Evolutionary conservation across 2,113 vertebrate genomes (phyloP), one percentile per base, ranked within the genome.

Genomic region (Electrona antarctica): DNA sequence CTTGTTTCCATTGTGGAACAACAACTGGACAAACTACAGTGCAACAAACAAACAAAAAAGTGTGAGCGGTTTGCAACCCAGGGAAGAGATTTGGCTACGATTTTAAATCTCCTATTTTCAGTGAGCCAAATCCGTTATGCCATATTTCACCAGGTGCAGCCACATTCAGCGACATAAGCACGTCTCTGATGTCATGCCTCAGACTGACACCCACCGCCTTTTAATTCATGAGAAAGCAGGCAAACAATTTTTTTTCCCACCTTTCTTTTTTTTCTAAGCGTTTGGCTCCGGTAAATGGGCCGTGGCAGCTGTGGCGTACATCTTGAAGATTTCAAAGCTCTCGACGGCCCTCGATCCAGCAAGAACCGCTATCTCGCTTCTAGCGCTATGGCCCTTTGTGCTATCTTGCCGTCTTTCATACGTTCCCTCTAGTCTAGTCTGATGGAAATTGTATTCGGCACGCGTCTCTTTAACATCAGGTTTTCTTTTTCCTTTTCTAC

Each of bases 251-350:
- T 1, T 12, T 41, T 41, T 21, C 2, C 21, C 21, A n/a, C 21
- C 21, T 21, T 21, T 21, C 21, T 21, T 4, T 41, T 41, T 41
- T 41, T 6, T 4, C 33, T 41, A 4, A 41, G 5, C 33, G 33
- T 6, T 41, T 41, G 33, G 33, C 33, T 41, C 33, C 33, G 33
- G 33, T 28, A 64, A 41, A 64, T 14, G 5, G 6, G 15, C 11
- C 9, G 10, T 50, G 62, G 62, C 62, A 50, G 62, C 49, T 10
- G 11, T 33, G 62, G 10, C 21, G 6, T 51, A 64, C 49, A 51
- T 64, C 47, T 29, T 48, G 15, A 15, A 50, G 14, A 46, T 50
- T 64, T 50, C 61, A 62, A 48, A 62, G 60, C 60, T 45, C 59
- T 28, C 41, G n/a, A 33, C 11, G 45, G 60, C 55, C 55, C 21